Evolutionary conservation across 2,113 vertebrate genomes (phyloP).

Genomic region (Melanerpes aurifrons): DNA sequence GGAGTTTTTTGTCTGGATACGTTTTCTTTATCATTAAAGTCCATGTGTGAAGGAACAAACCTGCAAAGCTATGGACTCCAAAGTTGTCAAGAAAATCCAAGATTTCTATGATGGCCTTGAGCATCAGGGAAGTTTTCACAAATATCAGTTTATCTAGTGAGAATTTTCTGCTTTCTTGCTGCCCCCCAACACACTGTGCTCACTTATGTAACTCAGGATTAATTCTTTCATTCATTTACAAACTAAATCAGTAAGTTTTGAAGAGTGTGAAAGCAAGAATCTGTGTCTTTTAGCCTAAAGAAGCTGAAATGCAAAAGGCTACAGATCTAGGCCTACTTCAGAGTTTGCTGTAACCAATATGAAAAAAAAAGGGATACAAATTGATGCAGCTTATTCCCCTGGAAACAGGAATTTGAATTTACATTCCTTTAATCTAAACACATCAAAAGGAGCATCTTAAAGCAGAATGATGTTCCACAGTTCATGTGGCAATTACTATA

Average conservation of each 20-base stretch:
- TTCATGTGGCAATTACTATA: conserved; percentile 8
- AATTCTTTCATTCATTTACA: background rate
- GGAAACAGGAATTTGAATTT: conserved; percentile 40
- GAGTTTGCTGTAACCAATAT: background rate
- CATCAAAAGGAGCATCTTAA: conserved; percentile 51
- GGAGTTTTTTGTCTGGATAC: background rate
- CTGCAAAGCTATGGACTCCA: background rate
- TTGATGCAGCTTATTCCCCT: background rate
- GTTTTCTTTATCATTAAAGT: background rate
- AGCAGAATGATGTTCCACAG: conserved; percentile 33
- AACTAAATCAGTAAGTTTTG: background rate
- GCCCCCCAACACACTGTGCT: background rate
- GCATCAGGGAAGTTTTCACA: background rate
- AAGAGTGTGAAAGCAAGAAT: background rate
- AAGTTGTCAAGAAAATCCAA: background rate
- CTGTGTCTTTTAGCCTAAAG: background rate
- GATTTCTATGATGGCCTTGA: background rate
- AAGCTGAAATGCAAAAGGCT: background rate
- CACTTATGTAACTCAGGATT: background rate
- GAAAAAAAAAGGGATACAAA: background rate
- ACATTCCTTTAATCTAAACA: conserved; percentile 33
- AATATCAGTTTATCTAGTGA: background rate
- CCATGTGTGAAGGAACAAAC: background rate
- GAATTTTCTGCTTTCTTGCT: background rate
- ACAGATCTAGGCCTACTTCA: background rate